These are phyloP conservation scores for Lepidocolaptes lacrymiger DNA, from an alignment of 2,797 vertebrate species.

Conservation along the genomic window DNA sequence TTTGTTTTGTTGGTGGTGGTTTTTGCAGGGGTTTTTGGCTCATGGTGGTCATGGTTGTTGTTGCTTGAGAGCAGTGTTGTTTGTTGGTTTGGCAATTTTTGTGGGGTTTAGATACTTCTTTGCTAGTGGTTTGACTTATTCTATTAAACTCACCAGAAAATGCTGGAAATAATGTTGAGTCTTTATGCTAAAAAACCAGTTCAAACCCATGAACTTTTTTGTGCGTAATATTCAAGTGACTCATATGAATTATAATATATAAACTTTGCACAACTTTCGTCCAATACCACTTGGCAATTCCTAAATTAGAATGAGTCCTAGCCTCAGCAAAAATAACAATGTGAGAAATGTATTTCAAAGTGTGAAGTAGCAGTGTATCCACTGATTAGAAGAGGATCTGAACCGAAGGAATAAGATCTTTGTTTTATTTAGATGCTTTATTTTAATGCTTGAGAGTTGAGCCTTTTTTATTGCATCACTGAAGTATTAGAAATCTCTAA, in stretches of 20 bases:
- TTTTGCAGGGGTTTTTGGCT: no score
- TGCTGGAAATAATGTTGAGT: not conserved
- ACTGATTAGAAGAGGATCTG: not conserved
- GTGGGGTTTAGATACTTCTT: not conserved
- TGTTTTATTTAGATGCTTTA: not conserved
- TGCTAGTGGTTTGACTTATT: not conserved
- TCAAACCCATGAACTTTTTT: not conserved
- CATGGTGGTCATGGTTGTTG: accelerated
- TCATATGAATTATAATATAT: not conserved
- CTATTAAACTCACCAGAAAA: not conserved
- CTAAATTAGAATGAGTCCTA: not conserved
- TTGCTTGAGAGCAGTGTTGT: accelerated
- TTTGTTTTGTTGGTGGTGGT: accelerated
- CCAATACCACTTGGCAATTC: not conserved
- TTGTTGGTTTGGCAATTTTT: not conserved
- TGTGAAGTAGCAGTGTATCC: not conserved
- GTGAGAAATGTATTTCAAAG: not conserved
- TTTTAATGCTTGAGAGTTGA: not conserved
- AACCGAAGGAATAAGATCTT: not conserved
- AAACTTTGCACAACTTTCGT: not conserved
- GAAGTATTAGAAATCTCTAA: not conserved
- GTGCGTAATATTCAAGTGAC: not conserved
- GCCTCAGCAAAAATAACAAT: not conserved
- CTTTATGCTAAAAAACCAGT: not conserved
- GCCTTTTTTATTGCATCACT: not conserved